Evolutionary conservation across 2,113 vertebrate species (phyloP), one percentile per base, ranked within the genome.

Genomic region (Coptodon rendalli): DNA sequence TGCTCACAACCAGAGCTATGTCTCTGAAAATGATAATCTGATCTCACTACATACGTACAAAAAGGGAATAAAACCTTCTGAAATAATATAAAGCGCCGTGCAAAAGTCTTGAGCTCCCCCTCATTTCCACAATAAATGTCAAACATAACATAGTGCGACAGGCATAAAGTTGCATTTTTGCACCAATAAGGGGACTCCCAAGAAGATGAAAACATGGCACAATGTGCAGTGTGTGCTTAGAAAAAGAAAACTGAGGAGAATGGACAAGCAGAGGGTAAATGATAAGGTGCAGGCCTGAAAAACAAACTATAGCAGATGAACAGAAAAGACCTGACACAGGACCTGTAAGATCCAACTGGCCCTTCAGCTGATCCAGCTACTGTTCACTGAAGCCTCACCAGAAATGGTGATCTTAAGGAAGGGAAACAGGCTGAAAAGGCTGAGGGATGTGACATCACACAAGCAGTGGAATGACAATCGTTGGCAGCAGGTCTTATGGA

Each of bases 211-310:
- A 50, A 7, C 45, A 3, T 68, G n/a, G 6, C 59, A 36, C 1
- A 1, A 61, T 61, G 29, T 34, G 29, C 16, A 68, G 63, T 6
- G 0, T 0, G 7, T 40, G 19, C 1, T 40, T 68, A 1, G 40
- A 73, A 27, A 73, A 73, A 17, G 68, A 17, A 73, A 73, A 73
- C 8, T 73, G 22, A 29, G 13, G 40, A 45, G 22, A 73, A 45
- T 10, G 68, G 40, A 29, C 22, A 73, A 45, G 40, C 13, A 24
- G 68, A 45, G 40, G 13, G 8, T 24, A 45, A 45, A 73, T 1
- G 2, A 29, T 45, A 27, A 48, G 22, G 40, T 17, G 14, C 3
- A 17, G 8, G 8, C 43, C 68, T 45, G 38, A 17, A 45, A 73
- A 43, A 73, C 8, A 27, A 73, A 45, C 38, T 45, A 73, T 38